Evolutionary conservation across 2,888 invertebrate genomes (phyloP).

Genomic region (Scrobipalpa atriplicella): DNA sequence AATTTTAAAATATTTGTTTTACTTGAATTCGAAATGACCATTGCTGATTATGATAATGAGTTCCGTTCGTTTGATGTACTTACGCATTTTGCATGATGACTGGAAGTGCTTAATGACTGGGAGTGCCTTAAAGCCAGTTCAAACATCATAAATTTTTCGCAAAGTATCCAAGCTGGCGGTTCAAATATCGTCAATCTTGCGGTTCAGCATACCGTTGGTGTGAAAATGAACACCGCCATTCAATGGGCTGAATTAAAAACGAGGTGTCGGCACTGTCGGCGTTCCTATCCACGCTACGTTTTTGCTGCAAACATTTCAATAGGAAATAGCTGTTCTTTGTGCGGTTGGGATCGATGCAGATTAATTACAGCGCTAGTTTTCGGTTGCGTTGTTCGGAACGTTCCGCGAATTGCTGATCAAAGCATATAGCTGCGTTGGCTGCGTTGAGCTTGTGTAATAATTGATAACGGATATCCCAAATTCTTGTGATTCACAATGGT

Average conservation of each 20-base stretch:
- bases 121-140: neutral
- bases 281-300: constrained; percentile 33
- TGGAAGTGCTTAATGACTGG: no score
- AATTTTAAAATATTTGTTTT: neutral
- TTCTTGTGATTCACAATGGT: no score
- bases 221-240: constrained; percentile 22
- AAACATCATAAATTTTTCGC: neutral
- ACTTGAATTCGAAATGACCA: no score
- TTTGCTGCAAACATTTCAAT: constrained; percentile 44
- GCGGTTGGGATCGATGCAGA: constrained; percentile 25
- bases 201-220: neutral
- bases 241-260: constrained; percentile 20
- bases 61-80: no score
- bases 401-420: neutral
- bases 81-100: no score
- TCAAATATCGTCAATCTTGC: constrained; percentile 11
- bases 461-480: no score
- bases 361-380: constrained; percentile 9
- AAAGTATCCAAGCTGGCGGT: neutral
- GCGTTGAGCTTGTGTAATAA: no score
- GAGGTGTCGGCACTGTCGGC: constrained; percentile 22
- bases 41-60: no score
- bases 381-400: neutral
- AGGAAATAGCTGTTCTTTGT: constrained; percentile 40
- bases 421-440: no score